phyloP scores from a whole-genome alignment of 2,797 vertebrate genomes.

The Forpus xanthops region DNA sequence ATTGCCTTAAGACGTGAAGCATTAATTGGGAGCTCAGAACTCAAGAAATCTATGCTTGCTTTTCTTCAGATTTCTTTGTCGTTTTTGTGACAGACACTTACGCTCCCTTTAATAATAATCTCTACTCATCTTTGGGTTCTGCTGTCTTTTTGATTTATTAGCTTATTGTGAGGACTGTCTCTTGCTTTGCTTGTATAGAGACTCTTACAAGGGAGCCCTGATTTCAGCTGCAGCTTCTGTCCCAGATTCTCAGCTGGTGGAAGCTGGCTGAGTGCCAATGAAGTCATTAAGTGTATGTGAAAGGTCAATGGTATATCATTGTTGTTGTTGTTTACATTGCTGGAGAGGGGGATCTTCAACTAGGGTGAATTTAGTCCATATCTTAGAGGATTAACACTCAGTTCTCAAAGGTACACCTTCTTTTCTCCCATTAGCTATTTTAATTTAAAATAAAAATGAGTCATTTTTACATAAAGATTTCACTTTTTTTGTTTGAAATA shows the following conservation, averaged over 20 bases:
- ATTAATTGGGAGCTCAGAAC: neutral
- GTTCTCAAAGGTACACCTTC: neutral
- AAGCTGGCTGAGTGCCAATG: neutral
- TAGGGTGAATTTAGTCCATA: neutral
- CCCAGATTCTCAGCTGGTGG: slow-evolving; percentile 22
- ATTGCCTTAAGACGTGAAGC: neutral
- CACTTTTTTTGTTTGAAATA: neutral
- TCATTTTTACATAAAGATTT: neutral
- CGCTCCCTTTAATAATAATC: neutral
- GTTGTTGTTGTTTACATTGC: neutral
- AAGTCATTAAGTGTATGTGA: neutral
- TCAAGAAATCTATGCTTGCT: neutral
- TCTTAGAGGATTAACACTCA: neutral
- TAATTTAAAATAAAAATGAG: neutral
- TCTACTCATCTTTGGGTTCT: neutral
- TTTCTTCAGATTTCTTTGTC: neutral
- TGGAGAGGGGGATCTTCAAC: neutral
- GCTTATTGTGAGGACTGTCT: neutral
- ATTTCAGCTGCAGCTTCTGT: slow-evolving; percentile 21
- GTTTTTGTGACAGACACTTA: neutral
- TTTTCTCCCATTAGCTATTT: neutral
- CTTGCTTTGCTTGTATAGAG: neutral
- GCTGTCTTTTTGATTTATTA: neutral
- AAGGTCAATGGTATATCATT: neutral
- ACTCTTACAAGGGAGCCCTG: neutral